Base-by-base conservation (phyloP, 2,113 vertebrate species). In the Sigmodon hispidus region DNA sequence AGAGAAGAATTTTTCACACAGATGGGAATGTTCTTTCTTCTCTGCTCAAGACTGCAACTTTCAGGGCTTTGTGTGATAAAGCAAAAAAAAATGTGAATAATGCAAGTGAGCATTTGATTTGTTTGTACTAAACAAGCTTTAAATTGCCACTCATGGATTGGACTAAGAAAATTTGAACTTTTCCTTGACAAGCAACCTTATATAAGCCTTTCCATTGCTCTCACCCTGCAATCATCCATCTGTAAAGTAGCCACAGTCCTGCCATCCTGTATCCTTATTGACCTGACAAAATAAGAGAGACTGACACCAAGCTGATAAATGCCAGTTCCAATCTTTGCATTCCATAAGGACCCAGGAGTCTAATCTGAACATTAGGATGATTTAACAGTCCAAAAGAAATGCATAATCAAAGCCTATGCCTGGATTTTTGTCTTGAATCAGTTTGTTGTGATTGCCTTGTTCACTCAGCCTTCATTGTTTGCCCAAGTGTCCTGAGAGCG, bases 401-500 rank as follows among this genome's bases (percentile, higher is more conserved):
- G 43, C 22, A 40, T 59, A 70, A 88, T 90, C 93, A 94, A 95
- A 48, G 40, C 83, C 61, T 61, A 92, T 86, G 90, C 85, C 88
- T 83, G 61, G 26, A 73, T 83, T 79, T 94, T 97, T 79, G 81
- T 87, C 50, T 34, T 57, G 77, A 96, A 95, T 87, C 94, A 87
- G 91, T 94, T 93, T 89, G 86, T 93, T 94, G 75, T 92, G 87
- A 94, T 96, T 31, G 21, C 5, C 94, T 81, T 76, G 59, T 81
- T 94, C 57, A 86, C 93, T 92, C 65, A 79, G 91, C 89, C 48
- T 57, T 91, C 36, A 79, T 59, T 84, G 89, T n/a, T 87, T 94
- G 89, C 94, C 87, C 95, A 96, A 96, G 31, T 94, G 94, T 89
- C 91, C 94, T 94, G 45, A 55, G 67, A 90, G 52, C 91, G 87